Evolutionary conservation across 2,797 vertebrate species (phyloP).

Genomic region (Limosa lapponica): DNA sequence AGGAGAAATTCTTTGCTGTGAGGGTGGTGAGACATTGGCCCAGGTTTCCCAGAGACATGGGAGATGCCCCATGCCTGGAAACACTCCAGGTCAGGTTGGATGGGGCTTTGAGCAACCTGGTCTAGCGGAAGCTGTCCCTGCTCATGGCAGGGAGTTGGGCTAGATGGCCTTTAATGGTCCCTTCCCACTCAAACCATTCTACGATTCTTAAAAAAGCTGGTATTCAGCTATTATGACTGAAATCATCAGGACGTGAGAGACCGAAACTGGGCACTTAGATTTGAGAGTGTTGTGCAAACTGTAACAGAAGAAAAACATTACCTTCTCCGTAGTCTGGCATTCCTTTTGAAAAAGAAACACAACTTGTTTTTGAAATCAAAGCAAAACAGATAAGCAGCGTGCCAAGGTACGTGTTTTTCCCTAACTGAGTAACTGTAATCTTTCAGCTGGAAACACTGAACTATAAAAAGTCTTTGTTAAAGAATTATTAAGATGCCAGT

Average conservation of each 20-base stretch:
- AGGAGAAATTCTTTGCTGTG: background rate
- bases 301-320: background rate
- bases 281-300: background rate
- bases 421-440: background rate
- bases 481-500: background rate
- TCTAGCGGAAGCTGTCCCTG: background rate
- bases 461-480: background rate
- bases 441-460: background rate
- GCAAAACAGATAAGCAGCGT: background rate
- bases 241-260: background rate
- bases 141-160: background rate
- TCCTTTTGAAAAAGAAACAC: background rate
- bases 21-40: background rate
- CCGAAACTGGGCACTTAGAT: fast-evolving
- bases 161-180: background rate
- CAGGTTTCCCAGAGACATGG: background rate
- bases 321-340: background rate
- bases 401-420: background rate
- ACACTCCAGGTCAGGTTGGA: background rate
- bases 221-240: background rate
- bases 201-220: background rate
- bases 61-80: background rate
- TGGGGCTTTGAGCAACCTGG: background rate
- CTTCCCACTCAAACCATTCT: background rate
- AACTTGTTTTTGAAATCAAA: background rate